Base-by-base conservation (phyloP, 2,113 vertebrate species). In the Pardalotus punctatus region DNA sequence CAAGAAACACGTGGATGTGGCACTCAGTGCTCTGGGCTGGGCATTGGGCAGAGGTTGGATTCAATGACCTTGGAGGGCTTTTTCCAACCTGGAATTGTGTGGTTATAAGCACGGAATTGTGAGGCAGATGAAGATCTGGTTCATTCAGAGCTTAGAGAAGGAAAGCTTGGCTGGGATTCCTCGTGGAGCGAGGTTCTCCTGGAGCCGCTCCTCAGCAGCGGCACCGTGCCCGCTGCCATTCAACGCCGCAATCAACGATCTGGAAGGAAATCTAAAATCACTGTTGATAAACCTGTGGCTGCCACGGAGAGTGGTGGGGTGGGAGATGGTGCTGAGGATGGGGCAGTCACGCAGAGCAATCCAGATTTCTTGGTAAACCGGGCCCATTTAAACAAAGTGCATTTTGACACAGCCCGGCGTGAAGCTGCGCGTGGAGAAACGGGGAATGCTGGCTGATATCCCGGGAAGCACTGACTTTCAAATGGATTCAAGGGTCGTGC, bases 211-310 rank as follows among this genome's bases (percentile, higher is more conserved):
- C 72, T 69, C 4, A 0, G 77, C 54, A 12, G 67, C 62, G 6
- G 33, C 3, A 1, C 80, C 4, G 22, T 6, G 43, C 81, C 69
- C 0, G 11, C 92, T 92, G 81, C 88, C 79, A 8, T 28, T 83
- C 93, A 62, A 11, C 0, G 1, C 61, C 8, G 16, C 13, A 42
- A 66, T 84, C 95, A 89, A 56, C 7, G 38, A 69, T 28, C 94
- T 97, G 93, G 93, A 96, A 95, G 76, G 81, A 94, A 94, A 95
- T 81, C 85, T 58, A 31, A 96, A 97, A 97, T 94, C 91, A 74
- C 83, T 1, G 14, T 88, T 88, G 93, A 86, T 92, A 84, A 83
- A 91, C 74, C 81, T n/a, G 64, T 6, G 14, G 64, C 94, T 92
- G 95, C 91, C 94, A 91, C 0, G 0, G 80, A 74, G 94, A 51